Base-by-base conservation (phyloP, 2,888 invertebrate species). In the Chloromyia formosa region DNA sequence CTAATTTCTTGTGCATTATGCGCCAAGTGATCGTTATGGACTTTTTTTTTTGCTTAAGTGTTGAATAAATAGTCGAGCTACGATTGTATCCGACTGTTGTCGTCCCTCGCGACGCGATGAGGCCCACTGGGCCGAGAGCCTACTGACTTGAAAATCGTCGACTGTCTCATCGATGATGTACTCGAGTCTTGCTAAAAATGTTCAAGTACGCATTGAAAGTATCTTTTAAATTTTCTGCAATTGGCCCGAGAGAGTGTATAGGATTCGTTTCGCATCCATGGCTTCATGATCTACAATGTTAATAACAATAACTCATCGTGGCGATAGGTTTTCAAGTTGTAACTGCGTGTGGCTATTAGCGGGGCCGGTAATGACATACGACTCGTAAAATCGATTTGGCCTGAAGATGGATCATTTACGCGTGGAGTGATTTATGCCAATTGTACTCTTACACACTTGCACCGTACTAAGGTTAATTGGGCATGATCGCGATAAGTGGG, bases 401-500 rank as follows among this genome's bases (percentile, higher is more conserved):
- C 40, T 10, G 62, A 62, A 60, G 22, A 69, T 54, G 56, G 27
- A 69, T 54, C 27, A 35, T 35, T 69, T 7, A 0, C 69, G 54
- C 27, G 1, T 69, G 16, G 16, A 69, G n/a, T 69, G 54, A 69
- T 69, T 69, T 69, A 69, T 69, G 53, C 16, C 53, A 56, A 69
- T 62, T 62, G 60, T 49, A 49, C 20, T 53, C 23, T 40, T 7
- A 12, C 14, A 3, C 3, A 35, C 27, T 7, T 16, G 64, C 20
- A 23, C 18, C 4, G 14, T 18, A 16, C 83, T 83, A 84, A 84
- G 85, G 84, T 85, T 84, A 84, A 85, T 85, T 85, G 84, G 82
- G 82, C 83, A 85, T 56, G 54, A n/a, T 84, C 84, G 83, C 84
- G 84, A 84, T 84, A 83, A 84, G 82, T 85, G 80, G 85, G 84